Conservation (phyloP, 2,797 vertebrate species). For the Adrianichthys oophorus region DNA sequence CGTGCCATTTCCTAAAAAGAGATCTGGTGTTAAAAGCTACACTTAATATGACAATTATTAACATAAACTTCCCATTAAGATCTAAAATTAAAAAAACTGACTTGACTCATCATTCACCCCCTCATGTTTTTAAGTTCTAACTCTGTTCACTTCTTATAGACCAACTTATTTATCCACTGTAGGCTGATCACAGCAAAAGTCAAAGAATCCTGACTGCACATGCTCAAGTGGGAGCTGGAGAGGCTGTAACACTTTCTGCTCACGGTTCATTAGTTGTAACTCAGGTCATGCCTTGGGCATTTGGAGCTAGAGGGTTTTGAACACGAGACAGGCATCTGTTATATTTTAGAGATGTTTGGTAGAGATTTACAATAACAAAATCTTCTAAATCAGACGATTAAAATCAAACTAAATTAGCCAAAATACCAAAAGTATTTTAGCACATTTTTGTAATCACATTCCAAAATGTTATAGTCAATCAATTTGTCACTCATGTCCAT, state of each 20-base stretch:
- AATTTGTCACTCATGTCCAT: no score
- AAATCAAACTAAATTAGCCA: no score
- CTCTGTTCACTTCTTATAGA: conserved; percentile 11
- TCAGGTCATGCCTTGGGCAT: conserved; percentile 57
- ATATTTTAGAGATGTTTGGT: conserved; percentile 28
- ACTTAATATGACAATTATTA: no score
- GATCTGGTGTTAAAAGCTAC: no score
- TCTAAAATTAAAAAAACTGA: no score
- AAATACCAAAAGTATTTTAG: no score
- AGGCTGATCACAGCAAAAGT: conserved; percentile 1
- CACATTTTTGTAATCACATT: no score
- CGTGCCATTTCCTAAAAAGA: no score
- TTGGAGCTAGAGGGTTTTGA: conserved; percentile 24
- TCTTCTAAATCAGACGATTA: no score
- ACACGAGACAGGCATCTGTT: conserved; percentile 37
- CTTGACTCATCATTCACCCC: no score
- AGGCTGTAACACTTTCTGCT: conserved; percentile 30
- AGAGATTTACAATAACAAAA: background rate
- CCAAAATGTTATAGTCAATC: no score
- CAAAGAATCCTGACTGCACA: conserved; percentile 7
- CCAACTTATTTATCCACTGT: background rate
- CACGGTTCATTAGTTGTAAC: conserved; percentile 54
- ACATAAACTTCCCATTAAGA: no score
- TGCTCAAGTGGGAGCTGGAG: conserved; percentile 14
- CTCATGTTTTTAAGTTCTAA: background rate